phyloP scores from a whole-genome alignment of 2,797 vertebrate species.

The Oryzias sinensis region DNA sequence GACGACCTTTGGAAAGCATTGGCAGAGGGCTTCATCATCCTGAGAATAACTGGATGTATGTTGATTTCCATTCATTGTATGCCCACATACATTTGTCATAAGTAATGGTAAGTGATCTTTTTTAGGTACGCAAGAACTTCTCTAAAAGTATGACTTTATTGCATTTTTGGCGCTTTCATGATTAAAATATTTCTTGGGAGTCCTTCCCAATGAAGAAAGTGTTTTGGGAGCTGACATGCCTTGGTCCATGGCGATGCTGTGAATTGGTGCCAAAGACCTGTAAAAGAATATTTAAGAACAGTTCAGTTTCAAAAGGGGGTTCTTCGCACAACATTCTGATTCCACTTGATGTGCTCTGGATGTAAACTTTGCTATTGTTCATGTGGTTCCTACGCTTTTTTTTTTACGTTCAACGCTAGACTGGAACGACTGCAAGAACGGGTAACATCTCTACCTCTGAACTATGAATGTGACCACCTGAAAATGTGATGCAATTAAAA shows the following conservation, averaged over 20 bases:
- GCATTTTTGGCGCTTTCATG: no score
- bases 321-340: constrained; percentile 3
- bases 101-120: no score
- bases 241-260: not conserved
- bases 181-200: not conserved
- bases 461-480: constrained; percentile 73
- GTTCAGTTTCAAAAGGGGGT: not conserved
- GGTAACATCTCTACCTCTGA: constrained; percentile 74
- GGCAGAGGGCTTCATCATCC: constrained; percentile 54
- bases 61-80: constrained; percentile 57
- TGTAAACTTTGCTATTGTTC: not conserved
- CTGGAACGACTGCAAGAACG: constrained; percentile 32
- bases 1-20: constrained; percentile 54
- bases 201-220: not conserved
- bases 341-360: not conserved
- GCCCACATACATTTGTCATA: constrained; percentile 49
- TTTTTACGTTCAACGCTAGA: constrained; percentile 8
- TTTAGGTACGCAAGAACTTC: no score
- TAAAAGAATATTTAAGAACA: not conserved
- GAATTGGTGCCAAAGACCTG: constrained; percentile 18
- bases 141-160: no score
- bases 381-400: not conserved
- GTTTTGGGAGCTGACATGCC: not conserved
- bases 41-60: constrained; percentile 53
- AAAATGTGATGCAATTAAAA: constrained; percentile 77